Conservation (phyloP, 2,113 vertebrate genomes). For the Oplegnathus fasciatus region DNA sequence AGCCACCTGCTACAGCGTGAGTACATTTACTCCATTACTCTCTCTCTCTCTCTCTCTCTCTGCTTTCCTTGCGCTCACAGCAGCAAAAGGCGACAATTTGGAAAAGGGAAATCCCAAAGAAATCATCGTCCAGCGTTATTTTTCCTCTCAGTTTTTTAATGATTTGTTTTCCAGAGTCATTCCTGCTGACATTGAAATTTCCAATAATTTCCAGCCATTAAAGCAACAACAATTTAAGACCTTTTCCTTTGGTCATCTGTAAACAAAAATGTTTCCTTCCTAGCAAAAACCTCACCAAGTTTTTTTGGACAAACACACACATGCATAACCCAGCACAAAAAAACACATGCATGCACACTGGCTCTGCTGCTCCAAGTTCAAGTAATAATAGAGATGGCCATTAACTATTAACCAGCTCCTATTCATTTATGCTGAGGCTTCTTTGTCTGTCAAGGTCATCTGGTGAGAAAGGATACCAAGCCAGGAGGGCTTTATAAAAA, state of each 20-base stretch:
- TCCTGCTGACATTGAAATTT: constrained; percentile 55
- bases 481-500: constrained; percentile 46
- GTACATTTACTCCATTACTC: constrained; percentile 6
- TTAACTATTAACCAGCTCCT: constrained; percentile 78
- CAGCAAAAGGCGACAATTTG: constrained; percentile 35
- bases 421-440: constrained; percentile 49
- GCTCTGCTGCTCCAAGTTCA: constrained; percentile 35
- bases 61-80: neutral
- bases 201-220: constrained; percentile 34
- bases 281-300: neutral
- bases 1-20: constrained; percentile 5
- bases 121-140: constrained; percentile 6
- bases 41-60: neutral
- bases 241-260: constrained; percentile 38
- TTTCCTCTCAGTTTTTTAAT: constrained; percentile 34
- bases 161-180: constrained; percentile 58
- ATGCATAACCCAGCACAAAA: neutral
- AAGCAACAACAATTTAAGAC: constrained; percentile 26
- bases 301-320: neutral
- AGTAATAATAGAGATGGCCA: constrained; percentile 57
- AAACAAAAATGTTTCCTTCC: constrained; percentile 22
- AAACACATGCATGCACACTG: neutral
- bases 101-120: constrained; percentile 57
- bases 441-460: constrained; percentile 65
- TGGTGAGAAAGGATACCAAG: constrained; percentile 44